Evolutionary conservation across 2,113 vertebrate genomes (phyloP).

Genomic region (Suncus etruscus): DNA sequence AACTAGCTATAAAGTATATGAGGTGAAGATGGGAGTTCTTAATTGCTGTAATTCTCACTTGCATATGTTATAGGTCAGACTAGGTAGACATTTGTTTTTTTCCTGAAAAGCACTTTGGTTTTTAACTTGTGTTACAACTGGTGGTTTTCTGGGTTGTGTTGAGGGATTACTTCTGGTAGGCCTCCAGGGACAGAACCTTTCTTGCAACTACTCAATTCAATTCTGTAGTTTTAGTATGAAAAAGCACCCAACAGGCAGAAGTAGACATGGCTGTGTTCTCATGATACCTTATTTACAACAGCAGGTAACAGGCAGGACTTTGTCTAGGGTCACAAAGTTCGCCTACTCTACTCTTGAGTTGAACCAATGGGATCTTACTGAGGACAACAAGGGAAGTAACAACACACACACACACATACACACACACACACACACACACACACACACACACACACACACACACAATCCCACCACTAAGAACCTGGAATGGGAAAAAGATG

Average conservation of each 20-base stretch:
- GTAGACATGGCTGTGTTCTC: neutral
- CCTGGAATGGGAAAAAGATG: neutral
- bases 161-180: neutral
- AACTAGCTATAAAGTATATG: neutral
- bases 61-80: neutral
- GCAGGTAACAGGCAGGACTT: neutral
- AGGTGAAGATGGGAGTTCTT: neutral
- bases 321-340: neutral
- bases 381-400: neutral
- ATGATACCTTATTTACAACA: constrained; percentile 69
- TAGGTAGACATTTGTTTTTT: constrained; percentile 4
- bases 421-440: no score
- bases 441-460: neutral
- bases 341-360: neutral
- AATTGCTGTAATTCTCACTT: constrained; percentile 1
- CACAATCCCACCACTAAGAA: neutral
- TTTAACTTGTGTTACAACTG: no score
- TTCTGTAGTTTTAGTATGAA: neutral
- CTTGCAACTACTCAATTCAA: neutral
- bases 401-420: no score
- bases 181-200: neutral
- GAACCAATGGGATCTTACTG: neutral
- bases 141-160: neutral
- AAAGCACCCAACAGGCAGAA: neutral
- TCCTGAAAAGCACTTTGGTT: neutral